Conservation (phyloP, 2,888 invertebrate species). For the Platycnemis pennipes region DNA sequence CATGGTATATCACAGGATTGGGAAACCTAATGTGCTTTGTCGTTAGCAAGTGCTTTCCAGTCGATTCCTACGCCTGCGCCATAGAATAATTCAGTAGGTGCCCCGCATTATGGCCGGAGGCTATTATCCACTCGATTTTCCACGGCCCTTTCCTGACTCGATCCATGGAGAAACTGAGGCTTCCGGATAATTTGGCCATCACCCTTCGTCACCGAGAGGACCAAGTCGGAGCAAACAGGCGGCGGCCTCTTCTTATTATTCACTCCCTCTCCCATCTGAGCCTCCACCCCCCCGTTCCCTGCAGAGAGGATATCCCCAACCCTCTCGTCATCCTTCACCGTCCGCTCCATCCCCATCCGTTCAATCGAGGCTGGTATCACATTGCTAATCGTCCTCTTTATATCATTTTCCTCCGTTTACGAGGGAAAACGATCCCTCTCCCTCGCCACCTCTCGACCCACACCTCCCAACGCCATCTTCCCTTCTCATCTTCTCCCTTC, state of each 20-base stretch:
- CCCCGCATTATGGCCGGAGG: neutral
- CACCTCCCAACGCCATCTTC: no score
- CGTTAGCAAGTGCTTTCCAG: no score
- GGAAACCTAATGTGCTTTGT: no score
- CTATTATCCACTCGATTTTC: neutral
- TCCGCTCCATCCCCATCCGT: constrained; percentile 6
- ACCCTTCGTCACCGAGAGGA: neutral
- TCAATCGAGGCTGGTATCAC: constrained; percentile 39
- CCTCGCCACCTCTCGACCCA: neutral
- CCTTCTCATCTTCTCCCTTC: neutral
- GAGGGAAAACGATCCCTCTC: constrained; percentile 41
- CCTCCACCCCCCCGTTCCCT: neutral
- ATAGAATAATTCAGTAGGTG: neutral
- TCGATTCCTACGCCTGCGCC: neutral
- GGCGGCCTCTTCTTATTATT: constrained; percentile 12
- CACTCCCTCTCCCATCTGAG: neutral
- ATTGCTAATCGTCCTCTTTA: constrained; percentile 58
- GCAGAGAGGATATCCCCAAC: neutral
- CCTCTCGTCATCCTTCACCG: neutral
- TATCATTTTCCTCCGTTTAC: constrained; percentile 50
- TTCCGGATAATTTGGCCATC: constrained; percentile 40
- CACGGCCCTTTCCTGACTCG: neutral
- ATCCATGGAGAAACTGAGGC: neutral
- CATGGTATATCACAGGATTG: no score
- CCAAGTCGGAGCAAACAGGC: constrained; percentile 6